These are phyloP conservation scores for Dallia pectoralis DNA, from an alignment of 2,797 vertebrate species.

Conservation along the genomic window DNA sequence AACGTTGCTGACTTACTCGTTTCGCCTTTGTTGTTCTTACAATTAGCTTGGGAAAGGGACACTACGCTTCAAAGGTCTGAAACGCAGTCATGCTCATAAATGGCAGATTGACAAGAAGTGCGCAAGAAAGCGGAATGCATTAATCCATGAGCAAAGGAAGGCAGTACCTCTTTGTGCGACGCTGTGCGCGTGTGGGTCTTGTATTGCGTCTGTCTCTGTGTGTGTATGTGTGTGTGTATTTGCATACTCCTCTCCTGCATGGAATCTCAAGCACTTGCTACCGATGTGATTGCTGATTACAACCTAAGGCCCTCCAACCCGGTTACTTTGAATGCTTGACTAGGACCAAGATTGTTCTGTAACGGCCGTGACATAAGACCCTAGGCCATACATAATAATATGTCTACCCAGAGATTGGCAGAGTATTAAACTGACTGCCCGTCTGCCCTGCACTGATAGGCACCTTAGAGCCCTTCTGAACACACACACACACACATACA, in stretches of 20 bases:
- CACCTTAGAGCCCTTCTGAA: too few relatives aligned
- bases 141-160: slow-evolving; percentile 38
- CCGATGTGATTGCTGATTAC: slow-evolving; percentile 37
- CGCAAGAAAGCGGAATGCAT: slow-evolving; percentile 44
- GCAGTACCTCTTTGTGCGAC: slow-evolving; percentile 45
- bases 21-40: slow-evolving; percentile 38
- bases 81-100: slow-evolving; percentile 50
- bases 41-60: slow-evolving; percentile 29
- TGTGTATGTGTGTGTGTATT: slow-evolving; percentile 7
- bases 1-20: slow-evolving; percentile 18
- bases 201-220: too few relatives aligned
- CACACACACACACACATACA: too few relatives aligned
- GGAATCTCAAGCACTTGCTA: slow-evolving; percentile 18
- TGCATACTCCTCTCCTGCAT: slow-evolving; percentile 19
- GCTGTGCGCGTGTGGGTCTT: slow-evolving; percentile 27
- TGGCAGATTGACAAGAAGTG: slow-evolving; percentile 44
- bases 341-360: slow-evolving; percentile 30
- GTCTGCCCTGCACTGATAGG: too few relatives aligned
- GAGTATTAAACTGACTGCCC: too few relatives aligned
- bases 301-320: slow-evolving; percentile 26
- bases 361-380: slow-evolving; percentile 12
- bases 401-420: too few relatives aligned
- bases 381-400: slow-evolving; percentile 17
- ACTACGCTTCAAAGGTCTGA: slow-evolving; percentile 35
- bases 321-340: slow-evolving; percentile 16